Base-by-base conservation (phyloP, 2,113 vertebrate species). In the Urocolius indicus region DNA sequence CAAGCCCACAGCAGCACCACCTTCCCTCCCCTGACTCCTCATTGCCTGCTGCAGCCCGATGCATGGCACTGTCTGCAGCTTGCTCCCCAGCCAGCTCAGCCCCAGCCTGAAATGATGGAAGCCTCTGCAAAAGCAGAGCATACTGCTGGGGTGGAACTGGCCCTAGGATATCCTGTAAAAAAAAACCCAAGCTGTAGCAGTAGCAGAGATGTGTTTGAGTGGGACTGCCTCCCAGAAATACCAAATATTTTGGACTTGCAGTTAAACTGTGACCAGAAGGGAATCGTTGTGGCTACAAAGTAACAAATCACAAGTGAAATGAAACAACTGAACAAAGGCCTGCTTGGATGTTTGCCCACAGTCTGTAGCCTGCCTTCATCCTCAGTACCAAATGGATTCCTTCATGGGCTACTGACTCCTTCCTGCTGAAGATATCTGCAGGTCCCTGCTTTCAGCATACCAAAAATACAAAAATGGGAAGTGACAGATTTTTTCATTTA, bases 131-230 rank as follows among this genome's bases (percentile, higher is more conserved):
- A 65, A 22, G 49, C 29, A 62, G 23, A 7, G 12, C 30, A n/a
- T 0, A 0, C 3, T 29, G 29, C 29, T 8, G 11, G 29, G 7
- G 4, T 34, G 17, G 22, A 69, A 67, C 15, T 3, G 29, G 54
- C 4, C 45, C 46, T 3, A 0, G 6, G 0, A 41, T 9, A 46
- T 10, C 19, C 74, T 54, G 19, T 13, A 13, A 27, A 57, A 27
- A 55, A 54, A 18, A 6, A 2, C 2, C 9, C 20, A 46, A 20
- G 17, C 26, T 13, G 5, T 10, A 26, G 32, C 23, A 29, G 5
- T 10, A 26, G 32, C 23, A 29, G 5, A 13, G 34, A 21, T 10
- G 7, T 0, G 5, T 66, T 68, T 38, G 3, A 41, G 9, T 1
- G 5, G 8, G 5, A 69, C 43, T 19, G 38, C 62, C 62, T n/a